Base-by-base conservation (phyloP, 2,113 vertebrate species). In the Apodemus speciosus region DNA sequence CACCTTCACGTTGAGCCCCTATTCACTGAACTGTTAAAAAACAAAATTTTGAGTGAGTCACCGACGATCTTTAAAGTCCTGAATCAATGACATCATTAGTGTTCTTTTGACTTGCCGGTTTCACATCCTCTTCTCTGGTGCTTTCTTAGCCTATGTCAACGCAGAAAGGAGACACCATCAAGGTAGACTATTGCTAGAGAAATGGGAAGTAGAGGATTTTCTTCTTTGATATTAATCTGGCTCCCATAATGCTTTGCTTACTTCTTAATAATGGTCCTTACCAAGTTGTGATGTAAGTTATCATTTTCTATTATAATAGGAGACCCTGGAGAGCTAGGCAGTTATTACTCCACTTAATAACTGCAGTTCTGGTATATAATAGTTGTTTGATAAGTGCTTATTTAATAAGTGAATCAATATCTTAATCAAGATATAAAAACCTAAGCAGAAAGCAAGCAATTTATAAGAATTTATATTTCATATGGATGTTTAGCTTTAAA, bases 401-500 rank as follows among this genome's bases (percentile, higher is more conserved):
- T 6, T 79, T 53, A 94, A 75, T 69, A 62, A 93, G 35, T 89
- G 27, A 86, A 56, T 85, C 72, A 46, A 69, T 88, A 80, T 85
- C 69, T 92, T 58, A 86, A 43, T 86, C 53, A 83, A 69, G 9
- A 23, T 69, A 32, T 62, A 79, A 79, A 95, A 93, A 43, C 49
- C 9, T 83, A 58, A 91, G 27, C 73, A 64, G 16, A 83, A 81
- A 86, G 64, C 35, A 7, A 88, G 43, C 20, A 81, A 68, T 64
- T 80, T 81, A 53, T 56, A 79, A 72, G 71, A 84, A 76, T 40
- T 66, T 91, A 43, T 66, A 64, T 81, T 75, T 76, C 6, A 23
- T 85, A 9, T 46, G 23, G 43, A 76, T 46, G 11, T 77, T 89
- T 56, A 60, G 1, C 81, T 94, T 90, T 73, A 66, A 88, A 53